Evolutionary conservation across 2,797 vertebrate genomes (phyloP).

Genomic region (Gambusia yucatana): DNA sequence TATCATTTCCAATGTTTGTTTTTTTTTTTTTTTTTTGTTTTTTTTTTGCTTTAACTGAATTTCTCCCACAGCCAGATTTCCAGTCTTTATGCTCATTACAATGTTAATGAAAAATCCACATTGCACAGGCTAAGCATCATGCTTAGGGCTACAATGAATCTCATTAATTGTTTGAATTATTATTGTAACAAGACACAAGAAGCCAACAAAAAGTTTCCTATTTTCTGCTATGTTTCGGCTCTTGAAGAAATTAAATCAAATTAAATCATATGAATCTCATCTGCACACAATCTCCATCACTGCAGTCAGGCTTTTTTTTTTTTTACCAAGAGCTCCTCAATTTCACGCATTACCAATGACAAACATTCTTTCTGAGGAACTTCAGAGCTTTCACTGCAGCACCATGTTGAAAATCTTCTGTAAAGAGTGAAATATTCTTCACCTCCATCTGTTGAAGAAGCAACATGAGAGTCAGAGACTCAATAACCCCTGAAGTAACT

Average conservation of each 20-base stretch:
- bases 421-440: not conserved
- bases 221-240: not conserved
- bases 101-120: not conserved
- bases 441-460: not conserved
- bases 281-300: not conserved
- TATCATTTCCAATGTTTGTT: not conserved
- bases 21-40: too few species aligned
- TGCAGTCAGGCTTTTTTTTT: not conserved
- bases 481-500: not conserved
- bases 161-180: not conserved
- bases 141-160: not conserved
- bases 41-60: not conserved
- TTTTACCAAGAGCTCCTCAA: not conserved
- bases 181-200: not conserved
- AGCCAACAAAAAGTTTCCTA: not conserved
- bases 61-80: not conserved
- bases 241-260: not conserved
- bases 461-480: not conserved
- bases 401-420: not conserved
- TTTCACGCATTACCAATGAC: not conserved
- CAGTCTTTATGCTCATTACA: not conserved
- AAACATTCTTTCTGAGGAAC: not conserved
- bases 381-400: not conserved
- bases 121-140: not conserved
- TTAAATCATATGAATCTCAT: not conserved